These are phyloP conservation scores for Tupaia tana DNA, from an alignment of 2,113 vertebrate species.

Conservation along the genomic window DNA sequence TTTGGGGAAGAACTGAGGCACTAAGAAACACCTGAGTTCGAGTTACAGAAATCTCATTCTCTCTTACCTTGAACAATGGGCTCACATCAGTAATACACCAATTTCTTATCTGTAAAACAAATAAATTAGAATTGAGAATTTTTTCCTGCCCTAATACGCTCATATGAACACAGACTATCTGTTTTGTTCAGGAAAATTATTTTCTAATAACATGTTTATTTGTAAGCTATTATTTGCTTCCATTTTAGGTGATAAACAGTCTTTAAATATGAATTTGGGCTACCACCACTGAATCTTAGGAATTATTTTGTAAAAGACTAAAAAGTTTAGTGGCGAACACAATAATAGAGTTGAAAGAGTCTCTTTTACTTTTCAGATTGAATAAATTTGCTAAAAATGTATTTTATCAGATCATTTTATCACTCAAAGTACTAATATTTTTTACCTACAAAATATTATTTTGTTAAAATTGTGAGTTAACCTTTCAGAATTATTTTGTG, in stretches of 20 bases:
- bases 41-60: not conserved
- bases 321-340: not conserved
- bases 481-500: not conserved
- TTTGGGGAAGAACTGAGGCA: not conserved
- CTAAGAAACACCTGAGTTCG: not conserved
- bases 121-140: not conserved
- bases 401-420: not conserved
- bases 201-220: not conserved
- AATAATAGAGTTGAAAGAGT: not conserved
- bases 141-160: not conserved
- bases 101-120: conserved; percentile 1
- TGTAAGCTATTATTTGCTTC: not conserved
- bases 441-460: not conserved
- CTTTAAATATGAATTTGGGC: not conserved
- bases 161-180: not conserved
- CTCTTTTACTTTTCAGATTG: conserved; percentile 13
- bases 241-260: not conserved
- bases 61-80: not conserved
- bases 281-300: not conserved
- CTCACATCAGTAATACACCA: not conserved
- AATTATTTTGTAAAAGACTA: not conserved
- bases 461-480: conserved; percentile 13
- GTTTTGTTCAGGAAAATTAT: conserved; percentile 11
- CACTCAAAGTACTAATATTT: conserved; percentile 13
- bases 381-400: not conserved